Evolutionary conservation across 2,113 vertebrate genomes (phyloP).

Genomic region (Callithrix jacchus): DNA sequence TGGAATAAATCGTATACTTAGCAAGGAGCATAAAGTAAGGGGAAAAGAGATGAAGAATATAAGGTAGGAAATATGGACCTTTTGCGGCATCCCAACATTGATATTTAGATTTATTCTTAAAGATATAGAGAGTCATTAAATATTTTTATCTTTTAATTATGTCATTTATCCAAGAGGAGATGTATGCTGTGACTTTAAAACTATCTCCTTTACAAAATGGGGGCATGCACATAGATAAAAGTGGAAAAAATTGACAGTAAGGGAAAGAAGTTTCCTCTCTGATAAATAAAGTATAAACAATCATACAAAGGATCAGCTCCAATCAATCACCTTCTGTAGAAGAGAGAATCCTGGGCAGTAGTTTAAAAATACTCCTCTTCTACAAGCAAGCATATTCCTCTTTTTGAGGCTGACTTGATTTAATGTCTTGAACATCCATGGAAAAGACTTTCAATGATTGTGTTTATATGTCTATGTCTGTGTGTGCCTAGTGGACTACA

Average conservation of each 20-base stretch:
- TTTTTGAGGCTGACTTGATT: neutral
- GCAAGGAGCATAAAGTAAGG: neutral
- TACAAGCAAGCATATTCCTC: neutral
- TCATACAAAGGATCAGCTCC: neutral
- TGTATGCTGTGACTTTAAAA: neutral
- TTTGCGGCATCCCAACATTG: neutral
- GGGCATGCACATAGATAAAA: neutral
- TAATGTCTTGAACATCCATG: neutral
- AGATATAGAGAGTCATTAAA: neutral
- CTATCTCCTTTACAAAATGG: neutral
- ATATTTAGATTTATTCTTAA: neutral
- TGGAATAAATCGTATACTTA: neutral
- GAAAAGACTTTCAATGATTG: neutral
- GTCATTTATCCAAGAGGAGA: neutral
- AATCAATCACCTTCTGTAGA: neutral
- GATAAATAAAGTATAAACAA: neutral
- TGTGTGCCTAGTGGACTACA: neutral
- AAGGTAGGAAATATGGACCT: neutral
- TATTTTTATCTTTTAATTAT: slow-evolving; percentile 13
- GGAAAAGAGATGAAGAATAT: neutral
- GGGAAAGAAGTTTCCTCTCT: slow-evolving; percentile 6
- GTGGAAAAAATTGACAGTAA: neutral
- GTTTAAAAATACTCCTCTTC: neutral
- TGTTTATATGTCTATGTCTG: neutral
- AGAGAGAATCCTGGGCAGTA: neutral